These are phyloP conservation scores for Urophycis tenuis DNA, from an alignment of 2,797 vertebrate genomes.

Conservation along the genomic window DNA sequence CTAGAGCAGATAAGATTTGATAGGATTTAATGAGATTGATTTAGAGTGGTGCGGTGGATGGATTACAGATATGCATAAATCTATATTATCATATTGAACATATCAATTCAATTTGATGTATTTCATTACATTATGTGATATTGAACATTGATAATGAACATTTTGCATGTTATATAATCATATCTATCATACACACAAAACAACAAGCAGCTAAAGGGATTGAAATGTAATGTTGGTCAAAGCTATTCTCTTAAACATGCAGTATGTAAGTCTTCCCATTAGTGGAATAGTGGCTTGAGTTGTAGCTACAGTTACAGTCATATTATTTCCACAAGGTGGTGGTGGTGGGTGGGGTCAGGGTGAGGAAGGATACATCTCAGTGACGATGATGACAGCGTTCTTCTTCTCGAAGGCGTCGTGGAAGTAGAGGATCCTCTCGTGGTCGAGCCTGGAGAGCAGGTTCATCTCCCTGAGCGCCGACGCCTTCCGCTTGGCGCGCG, in stretches of 20 bases:
- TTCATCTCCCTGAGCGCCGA: slow-evolving; percentile 82
- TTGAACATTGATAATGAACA: too few species aligned
- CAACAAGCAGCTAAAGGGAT: too few species aligned
- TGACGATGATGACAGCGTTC: slow-evolving; percentile 84
- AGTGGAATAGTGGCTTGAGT: not conserved
- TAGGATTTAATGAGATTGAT: too few species aligned
- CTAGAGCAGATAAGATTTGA: too few species aligned
- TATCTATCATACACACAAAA: too few species aligned
- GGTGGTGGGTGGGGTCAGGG: not conserved
- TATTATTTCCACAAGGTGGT: not conserved
- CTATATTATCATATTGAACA: too few species aligned
- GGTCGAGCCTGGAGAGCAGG: slow-evolving; percentile 85
- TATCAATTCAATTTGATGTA: too few species aligned
- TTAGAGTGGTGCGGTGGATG: too few species aligned
- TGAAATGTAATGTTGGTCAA: too few species aligned
- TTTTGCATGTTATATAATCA: too few species aligned
- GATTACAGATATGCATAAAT: too few species aligned
- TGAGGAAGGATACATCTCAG: slow-evolving; percentile 86
- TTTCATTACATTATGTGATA: too few species aligned
- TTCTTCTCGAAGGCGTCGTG: slow-evolving; percentile 96
- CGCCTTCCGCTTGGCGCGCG: slow-evolving; percentile 81
- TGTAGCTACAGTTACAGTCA: not conserved
- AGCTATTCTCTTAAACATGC: not conserved
- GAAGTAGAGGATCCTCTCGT: slow-evolving; percentile 86
- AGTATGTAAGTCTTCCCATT: not conserved